Evolutionary conservation across 2,113 vertebrate genomes (phyloP), one percentile per base, ranked within the genome.

Genomic region (Grantiella picta): DNA sequence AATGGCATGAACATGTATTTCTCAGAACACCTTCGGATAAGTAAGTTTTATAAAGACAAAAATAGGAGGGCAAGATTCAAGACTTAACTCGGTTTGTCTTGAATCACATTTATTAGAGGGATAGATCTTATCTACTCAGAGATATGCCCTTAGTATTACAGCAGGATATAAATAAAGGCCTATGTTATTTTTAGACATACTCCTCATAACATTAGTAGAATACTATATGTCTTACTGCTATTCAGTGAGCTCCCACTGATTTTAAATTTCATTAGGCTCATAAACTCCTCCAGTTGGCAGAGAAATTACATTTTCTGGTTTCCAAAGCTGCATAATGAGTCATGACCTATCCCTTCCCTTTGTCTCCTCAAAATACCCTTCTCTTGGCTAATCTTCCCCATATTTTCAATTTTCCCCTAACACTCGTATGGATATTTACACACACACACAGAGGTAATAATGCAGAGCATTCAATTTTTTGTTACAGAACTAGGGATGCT

Each of bases 241-340:
- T 93, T 95, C 93, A 61, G 23, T 72, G 65, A 95, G 69, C 60
- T 97, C 84, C 89, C 69, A 95, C 89, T 94, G 79, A 96, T 96
- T 96, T 92, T 49, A 96, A 96, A 96, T 84, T 95, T 47, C 90
- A 91, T 96, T 96, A 97, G 50, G 38, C 49, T 80, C 76, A 96
- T 94, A 94, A 97, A 92, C 63, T 94, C 86, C 76, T 95, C 87
- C 83, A 91, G 94, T 65, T 92, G 92, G 80, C 76, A 97, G 75
- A 96, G 65, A 90, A 96, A 97, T 96, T 89, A 76, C 56, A 84
- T 96, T 96, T 96, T 92, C 73, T 94, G 33, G 85, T 80, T 83
- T 92, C 68, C 80, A 91, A 94, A 85, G 84, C 86, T 97, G 90
- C 66, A 63, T 88, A 94, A 95, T 86, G 69, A 95, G 80, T 79